Conservation (phyloP, 2,888 invertebrate species). For the Nasonia oneida region DNA sequence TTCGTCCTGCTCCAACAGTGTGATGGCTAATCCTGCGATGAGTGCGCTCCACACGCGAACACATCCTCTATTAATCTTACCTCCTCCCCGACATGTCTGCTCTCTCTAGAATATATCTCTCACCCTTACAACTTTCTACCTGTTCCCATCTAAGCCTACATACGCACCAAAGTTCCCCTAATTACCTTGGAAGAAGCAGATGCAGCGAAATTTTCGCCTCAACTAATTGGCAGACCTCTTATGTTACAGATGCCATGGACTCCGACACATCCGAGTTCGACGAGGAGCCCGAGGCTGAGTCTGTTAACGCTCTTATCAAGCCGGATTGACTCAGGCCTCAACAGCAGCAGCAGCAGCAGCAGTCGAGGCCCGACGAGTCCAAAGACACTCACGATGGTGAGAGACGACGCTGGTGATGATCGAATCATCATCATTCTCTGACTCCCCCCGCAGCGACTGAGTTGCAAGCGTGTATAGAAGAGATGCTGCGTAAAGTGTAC, state of each 20-base stretch:
- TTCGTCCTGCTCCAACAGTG: neutral
- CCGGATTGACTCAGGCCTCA: conserved; percentile 64
- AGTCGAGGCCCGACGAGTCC: neutral
- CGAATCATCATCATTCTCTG: neutral
- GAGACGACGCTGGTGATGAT: conserved; percentile 12
- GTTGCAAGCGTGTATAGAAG: neutral
- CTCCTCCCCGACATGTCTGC: neutral
- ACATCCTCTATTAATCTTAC: conserved; percentile 6
- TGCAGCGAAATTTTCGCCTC: neutral
- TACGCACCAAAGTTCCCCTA: neutral
- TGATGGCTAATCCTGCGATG: neutral
- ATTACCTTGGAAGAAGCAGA: neutral
- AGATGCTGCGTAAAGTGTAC: neutral
- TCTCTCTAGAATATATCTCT: neutral
- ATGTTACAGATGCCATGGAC: conserved; percentile 71
- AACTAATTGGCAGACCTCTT: conserved; percentile 32
- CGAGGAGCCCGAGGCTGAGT: conserved; percentile 68
- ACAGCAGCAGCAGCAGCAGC: neutral
- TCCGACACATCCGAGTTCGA: conserved; percentile 69
- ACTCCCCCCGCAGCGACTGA: neutral
- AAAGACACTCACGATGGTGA: neutral
- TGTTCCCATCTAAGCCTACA: neutral
- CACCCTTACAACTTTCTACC: neutral
- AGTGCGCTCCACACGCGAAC: neutral
- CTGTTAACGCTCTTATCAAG: conserved; percentile 64